Evolutionary conservation across 2,113 vertebrate species (phyloP).

Genomic region (Picathartes gymnocephalus): DNA sequence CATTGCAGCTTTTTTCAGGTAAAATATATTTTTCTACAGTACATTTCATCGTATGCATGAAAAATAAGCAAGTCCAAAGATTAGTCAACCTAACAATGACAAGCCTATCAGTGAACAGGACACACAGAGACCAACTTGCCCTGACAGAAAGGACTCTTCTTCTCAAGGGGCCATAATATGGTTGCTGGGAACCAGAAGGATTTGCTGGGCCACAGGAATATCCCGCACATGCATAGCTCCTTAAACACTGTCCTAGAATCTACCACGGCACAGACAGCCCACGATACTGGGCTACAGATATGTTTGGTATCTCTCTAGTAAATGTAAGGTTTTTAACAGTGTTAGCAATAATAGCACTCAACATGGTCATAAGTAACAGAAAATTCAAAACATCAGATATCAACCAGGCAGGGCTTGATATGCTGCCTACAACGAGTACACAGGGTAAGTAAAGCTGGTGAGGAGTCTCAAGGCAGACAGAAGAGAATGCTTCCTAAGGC

Average conservation of each 20-base stretch:
- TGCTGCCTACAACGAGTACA: background rate
- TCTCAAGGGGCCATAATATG: background rate
- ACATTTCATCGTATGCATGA: fast-evolving
- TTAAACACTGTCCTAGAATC: background rate
- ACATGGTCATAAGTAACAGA: fast-evolving
- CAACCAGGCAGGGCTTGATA: background rate
- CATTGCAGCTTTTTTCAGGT: background rate
- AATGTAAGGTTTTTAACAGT: background rate
- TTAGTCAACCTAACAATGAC: background rate
- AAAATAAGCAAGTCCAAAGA: background rate
- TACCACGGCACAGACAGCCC: background rate
- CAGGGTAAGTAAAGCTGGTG: background rate
- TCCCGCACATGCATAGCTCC: background rate
- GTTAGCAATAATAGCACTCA: background rate
- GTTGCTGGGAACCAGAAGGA: background rate
- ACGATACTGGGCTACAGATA: fast-evolving
- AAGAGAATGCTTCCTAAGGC: background rate
- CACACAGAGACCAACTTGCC: background rate
- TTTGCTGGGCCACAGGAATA: background rate
- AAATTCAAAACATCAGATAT: background rate
- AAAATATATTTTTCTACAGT: background rate
- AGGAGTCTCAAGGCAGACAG: background rate
- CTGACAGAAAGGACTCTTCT: background rate
- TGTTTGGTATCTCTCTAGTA: background rate
- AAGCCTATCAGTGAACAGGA: background rate